These are phyloP conservation scores for Ibycter americanus DNA, from an alignment of 2,797 vertebrate genomes.

Conservation along the genomic window DNA sequence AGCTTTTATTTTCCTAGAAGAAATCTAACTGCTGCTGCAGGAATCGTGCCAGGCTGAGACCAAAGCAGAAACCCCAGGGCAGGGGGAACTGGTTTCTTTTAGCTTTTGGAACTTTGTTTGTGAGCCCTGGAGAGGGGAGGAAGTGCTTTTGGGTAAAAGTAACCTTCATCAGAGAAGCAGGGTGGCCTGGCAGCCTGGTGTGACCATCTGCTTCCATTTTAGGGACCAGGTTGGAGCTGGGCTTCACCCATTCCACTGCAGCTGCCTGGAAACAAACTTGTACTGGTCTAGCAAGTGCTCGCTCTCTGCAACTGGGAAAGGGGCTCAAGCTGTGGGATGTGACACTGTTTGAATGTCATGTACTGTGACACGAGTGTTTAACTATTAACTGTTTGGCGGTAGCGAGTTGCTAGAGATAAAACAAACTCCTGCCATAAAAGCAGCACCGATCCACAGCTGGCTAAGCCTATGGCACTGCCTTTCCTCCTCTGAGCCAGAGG, in stretches of 20 bases:
- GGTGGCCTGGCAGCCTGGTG: background rate
- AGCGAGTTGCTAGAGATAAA: background rate
- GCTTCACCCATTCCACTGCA: background rate
- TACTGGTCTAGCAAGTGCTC: background rate
- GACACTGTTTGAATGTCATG: background rate
- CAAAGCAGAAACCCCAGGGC: background rate
- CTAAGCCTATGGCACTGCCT: too few species aligned
- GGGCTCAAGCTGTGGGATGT: background rate
- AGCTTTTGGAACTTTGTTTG: background rate
- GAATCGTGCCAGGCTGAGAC: background rate
- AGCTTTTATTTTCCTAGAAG: background rate
- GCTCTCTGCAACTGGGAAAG: fast-evolving
- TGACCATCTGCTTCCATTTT: background rate
- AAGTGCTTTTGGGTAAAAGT: background rate
- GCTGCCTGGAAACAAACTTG: background rate
- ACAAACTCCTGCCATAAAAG: background rate
- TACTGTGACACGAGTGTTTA: background rate
- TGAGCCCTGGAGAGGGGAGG: background rate
- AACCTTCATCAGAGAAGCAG: background rate
- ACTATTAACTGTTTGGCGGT: background rate
- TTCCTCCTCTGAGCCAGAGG: background rate
- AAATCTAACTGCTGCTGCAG: background rate
- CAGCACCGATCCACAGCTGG: background rate
- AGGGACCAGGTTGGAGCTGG: background rate
- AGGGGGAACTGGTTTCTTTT: background rate